These are phyloP conservation scores for Sitophilus oryzae DNA, from an alignment of 1,140 invertebrate genomes.

Conservation along the genomic window DNA sequence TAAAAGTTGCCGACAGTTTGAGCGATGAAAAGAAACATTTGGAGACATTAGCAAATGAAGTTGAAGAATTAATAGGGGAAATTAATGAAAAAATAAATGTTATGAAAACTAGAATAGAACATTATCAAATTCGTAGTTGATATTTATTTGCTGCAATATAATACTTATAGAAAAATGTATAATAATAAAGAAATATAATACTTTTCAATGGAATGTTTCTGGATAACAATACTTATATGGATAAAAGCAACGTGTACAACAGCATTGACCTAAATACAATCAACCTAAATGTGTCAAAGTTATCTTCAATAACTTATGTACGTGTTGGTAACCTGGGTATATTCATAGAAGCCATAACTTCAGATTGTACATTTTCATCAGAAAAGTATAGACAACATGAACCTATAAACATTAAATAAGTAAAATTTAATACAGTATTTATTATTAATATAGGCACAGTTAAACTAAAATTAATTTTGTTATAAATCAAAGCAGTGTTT, in stretches of 20 bases:
- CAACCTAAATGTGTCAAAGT: too few species aligned
- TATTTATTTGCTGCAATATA: background rate
- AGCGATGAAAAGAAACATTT: constrained; percentile 25
- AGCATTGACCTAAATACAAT: background rate
- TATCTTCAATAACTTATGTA: constrained; percentile 11
- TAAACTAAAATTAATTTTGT: background rate
- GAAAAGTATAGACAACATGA: constrained; percentile 24
- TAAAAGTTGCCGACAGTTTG: constrained; percentile 32
- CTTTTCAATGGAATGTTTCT: constrained; percentile 1
- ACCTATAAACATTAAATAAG: constrained; percentile 18
- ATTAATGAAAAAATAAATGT: constrained; percentile 16
- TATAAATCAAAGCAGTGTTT: background rate
- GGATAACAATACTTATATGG: background rate
- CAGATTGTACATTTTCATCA: constrained; percentile 16
- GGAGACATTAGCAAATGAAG: constrained; percentile 11
- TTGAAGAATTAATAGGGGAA: constrained; percentile 13
- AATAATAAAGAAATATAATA: background rate
- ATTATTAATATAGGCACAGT: background rate
- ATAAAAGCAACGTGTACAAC: constrained; percentile 9
- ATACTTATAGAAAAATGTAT: background rate
- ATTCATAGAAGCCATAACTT: constrained; percentile 11
- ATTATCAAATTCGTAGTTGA: background rate
- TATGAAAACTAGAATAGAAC: constrained; percentile 9
- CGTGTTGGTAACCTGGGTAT: constrained; percentile 8
- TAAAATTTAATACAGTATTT: background rate